Percentiles rank a stretch among this genome's conserved stretches.
These are phyloP conservation scores for Penaeus japonicus DNA, from an alignment of 1,140 invertebrate genomes.

Conservation along the genomic window DNA sequence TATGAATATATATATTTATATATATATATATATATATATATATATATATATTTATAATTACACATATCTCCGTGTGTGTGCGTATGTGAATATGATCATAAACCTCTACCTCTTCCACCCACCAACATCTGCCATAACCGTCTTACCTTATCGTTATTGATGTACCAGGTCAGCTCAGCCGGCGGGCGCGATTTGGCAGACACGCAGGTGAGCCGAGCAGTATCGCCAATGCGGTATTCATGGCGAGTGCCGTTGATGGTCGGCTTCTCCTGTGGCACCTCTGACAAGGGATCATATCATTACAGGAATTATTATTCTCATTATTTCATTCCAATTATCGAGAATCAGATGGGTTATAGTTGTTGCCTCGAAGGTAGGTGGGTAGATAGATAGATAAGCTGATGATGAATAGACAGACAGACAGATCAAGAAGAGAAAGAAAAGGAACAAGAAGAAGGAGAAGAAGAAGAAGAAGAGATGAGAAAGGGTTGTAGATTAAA, in stretches of 20 bases:
- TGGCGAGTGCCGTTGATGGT: slow-evolving; percentile 15
- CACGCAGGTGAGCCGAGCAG: slow-evolving; percentile 25
- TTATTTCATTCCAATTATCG: not conserved
- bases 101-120: no score
- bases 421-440: not conserved
- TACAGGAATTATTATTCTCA: not conserved
- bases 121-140: not conserved
- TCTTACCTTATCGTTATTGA: slow-evolving; percentile 21
- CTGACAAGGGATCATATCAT: not conserved
- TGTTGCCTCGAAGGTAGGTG: not conserved
- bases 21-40: not conserved
- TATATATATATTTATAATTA: not conserved
- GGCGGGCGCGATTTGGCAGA: slow-evolving; percentile 27
- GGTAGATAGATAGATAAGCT: not conserved
- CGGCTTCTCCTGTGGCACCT: slow-evolving; percentile 31
- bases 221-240: slow-evolving; percentile 35
- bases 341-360: not conserved
- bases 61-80: no score
- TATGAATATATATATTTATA: not conserved
- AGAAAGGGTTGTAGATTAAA: not conserved
- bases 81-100: not conserved
- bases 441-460: not conserved
- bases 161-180: slow-evolving; percentile 30
- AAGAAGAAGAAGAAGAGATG: not conserved
- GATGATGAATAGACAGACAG: not conserved